Evolutionary conservation across 2,888 invertebrate genomes (phyloP), one percentile per base, ranked within the genome.

Genomic region (Himalopsyche anomala): DNA sequence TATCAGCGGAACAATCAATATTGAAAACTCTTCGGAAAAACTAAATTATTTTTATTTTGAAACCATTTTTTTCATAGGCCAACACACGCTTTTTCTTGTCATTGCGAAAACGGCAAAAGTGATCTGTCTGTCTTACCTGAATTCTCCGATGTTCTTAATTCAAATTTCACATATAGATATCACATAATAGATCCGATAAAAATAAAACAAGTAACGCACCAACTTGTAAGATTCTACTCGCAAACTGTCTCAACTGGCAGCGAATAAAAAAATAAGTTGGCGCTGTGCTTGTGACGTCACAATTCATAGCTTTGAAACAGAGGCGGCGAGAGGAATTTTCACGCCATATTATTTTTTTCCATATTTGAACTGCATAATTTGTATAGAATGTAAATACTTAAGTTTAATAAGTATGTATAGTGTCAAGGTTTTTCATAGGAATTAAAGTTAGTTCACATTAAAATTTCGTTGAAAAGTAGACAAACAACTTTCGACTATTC

Each of bases 211-310:
- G 74, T 36, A 74, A 74, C 19, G 36, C 74, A 74, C 74, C 9
- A 28, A 74, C 74, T 74, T 74, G 74, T 74, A 74, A 38, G 74
- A 74, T 74, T 74, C 74, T 74, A 74, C 36, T 74, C 74, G 74
- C 74, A 74, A 74, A 74, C 74, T 74, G 74, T 74, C 12, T 74
- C 74, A 74, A 36, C 74, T 74, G 36, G 74, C 74, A 36, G 74
- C 74, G 74, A 74, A 74, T 74, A 74, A 74, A 74, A 74, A 62
- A 74, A 74, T 36, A 74, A 36, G 74, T 36, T 74, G 74, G 74
- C 74, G 74, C 19, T 28, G 36, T 74, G 36, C 36, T 36, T 74
- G 74, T 74, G 74, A 74, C 74, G 74, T 74, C 74, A 74, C 36
- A 15, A 51, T 74, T 74, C 74, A 36, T 74, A 36, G 36, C 74